Percentiles rank a stretch among this genome's conserved stretches.
Conservation (phyloP, 1,140 invertebrate species). For the Cepaea nemoralis region DNA sequence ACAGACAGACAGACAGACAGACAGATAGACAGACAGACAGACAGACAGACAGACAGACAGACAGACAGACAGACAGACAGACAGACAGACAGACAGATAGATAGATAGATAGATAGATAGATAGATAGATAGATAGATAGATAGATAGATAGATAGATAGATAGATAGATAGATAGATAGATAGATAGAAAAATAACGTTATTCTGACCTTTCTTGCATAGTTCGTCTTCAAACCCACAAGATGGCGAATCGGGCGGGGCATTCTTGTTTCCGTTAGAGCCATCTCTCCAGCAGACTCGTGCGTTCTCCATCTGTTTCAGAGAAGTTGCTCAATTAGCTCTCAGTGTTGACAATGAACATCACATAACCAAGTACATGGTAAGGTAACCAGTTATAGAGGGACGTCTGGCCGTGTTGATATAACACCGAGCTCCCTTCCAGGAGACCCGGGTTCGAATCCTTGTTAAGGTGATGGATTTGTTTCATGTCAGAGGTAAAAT, state of each 20-base stretch:
- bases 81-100: constrained; percentile 16
- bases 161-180: constrained; percentile 7
- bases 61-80: constrained; percentile 27
- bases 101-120: constrained; percentile 8
- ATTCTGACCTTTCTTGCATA: constrained; percentile 52
- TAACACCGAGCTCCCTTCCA: too few species aligned
- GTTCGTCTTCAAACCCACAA: constrained; percentile 65
- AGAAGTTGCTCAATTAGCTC: too few species aligned
- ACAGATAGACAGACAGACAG: background rate
- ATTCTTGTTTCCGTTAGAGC: constrained; percentile 48
- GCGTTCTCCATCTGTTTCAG: background rate
- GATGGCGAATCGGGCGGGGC: constrained; percentile 59
- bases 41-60: constrained; percentile 26
- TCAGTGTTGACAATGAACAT: too few species aligned
- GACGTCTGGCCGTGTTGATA: too few species aligned
- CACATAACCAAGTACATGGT: too few species aligned
- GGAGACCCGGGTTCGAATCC: too few species aligned
- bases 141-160: constrained; percentile 8
- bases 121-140: background rate
- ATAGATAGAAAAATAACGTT: too few species aligned
- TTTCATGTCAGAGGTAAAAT: too few species aligned
- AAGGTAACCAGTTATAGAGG: too few species aligned
- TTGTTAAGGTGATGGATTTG: too few species aligned
- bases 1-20: too few species aligned
- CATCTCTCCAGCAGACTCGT: constrained; percentile 54